Evolutionary conservation across 2,797 vertebrate species (phyloP).

Genomic region (Takifugu rubripes): DNA sequence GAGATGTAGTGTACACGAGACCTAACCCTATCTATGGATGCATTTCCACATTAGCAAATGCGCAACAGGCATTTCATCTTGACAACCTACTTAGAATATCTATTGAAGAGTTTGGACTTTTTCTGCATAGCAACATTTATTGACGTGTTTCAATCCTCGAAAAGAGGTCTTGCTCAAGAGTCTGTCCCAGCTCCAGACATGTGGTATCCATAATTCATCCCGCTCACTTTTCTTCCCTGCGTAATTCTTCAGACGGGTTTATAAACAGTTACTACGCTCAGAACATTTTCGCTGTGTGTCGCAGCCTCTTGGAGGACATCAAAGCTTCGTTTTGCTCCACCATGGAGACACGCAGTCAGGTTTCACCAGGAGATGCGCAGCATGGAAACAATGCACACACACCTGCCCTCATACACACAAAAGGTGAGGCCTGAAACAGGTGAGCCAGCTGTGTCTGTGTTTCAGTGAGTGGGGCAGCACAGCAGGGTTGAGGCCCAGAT

Average conservation of each 20-base stretch:
- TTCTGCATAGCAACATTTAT: background rate
- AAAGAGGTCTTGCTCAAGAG: constrained; percentile 66
- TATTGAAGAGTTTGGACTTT: constrained; percentile 46
- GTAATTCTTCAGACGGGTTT: constrained; percentile 56
- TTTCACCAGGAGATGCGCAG: constrained; percentile 34
- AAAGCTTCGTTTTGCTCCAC: constrained; percentile 45
- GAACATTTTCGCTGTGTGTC: constrained; percentile 52
- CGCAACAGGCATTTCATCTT: constrained; percentile 73
- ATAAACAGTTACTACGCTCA: constrained; percentile 67
- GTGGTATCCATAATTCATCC: constrained; percentile 77
- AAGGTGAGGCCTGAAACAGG: constrained; percentile 58
- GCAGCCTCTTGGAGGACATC: constrained; percentile 44
- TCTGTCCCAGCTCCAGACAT: constrained; percentile 67
- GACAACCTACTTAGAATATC: constrained; percentile 48
- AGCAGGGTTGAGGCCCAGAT: constrained; percentile 47
- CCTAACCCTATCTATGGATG: constrained; percentile 36
- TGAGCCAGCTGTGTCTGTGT: constrained; percentile 45
- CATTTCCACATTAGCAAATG: constrained; percentile 43
- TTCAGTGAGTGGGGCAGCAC: no score
- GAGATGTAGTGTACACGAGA: constrained; percentile 50
- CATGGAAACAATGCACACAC: constrained; percentile 61
- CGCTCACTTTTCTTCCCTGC: constrained; percentile 59
- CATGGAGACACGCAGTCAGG: constrained; percentile 54
- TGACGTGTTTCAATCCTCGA: constrained; percentile 56
- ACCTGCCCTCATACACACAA: background rate